Conservation (phyloP, 1,140 invertebrate genomes). For the Anastrepha obliqua region DNA sequence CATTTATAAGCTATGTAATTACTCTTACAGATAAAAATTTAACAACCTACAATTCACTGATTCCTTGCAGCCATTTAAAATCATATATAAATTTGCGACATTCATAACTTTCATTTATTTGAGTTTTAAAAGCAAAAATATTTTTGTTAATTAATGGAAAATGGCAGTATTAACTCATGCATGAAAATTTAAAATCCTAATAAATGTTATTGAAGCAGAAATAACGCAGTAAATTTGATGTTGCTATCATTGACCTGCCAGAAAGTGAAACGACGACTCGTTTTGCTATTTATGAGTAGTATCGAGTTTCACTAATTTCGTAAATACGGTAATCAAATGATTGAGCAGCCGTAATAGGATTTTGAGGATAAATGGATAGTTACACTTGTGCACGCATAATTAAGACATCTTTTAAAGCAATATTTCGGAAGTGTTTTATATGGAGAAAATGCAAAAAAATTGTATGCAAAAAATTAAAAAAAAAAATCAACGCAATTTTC, state of each 20-base stretch:
- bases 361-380: background rate
- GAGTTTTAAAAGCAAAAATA: too few species aligned
- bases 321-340: background rate
- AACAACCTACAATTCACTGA: too few species aligned
- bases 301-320: background rate
- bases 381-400: too few species aligned
- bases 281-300: background rate
- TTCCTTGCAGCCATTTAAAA: too few species aligned
- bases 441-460: too few species aligned
- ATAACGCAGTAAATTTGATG: background rate
- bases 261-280: background rate
- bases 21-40: too few species aligned
- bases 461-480: too few species aligned
- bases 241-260: background rate
- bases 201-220: slow-evolving; percentile 9
- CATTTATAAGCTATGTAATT: too few species aligned
- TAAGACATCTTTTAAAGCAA: too few species aligned
- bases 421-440: too few species aligned
- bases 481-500: too few species aligned
- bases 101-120: background rate
- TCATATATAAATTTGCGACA: too few species aligned
- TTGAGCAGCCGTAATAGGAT: background rate
- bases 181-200: background rate
- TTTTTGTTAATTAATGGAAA: background rate
- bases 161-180: background rate